A percentile compares a stretch with the other conserved stretches of the same genome.
phyloP scores from a whole-genome alignment of 2,888 invertebrate genomes.

The Campoplex capitator region DNA sequence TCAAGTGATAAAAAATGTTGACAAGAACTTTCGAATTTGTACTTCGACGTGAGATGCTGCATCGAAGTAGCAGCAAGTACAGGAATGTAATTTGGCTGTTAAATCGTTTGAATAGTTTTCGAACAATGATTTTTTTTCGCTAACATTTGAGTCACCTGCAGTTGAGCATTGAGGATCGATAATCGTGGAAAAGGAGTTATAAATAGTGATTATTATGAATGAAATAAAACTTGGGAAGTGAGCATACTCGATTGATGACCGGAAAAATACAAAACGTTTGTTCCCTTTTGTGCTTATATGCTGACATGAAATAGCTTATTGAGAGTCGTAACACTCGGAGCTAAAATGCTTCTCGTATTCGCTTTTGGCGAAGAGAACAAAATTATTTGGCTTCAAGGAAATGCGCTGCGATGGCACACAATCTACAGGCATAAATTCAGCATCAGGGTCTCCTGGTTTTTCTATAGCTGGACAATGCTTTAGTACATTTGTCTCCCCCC shows the following conservation, averaged over 20 bases:
- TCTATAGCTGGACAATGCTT: constrained; percentile 57
- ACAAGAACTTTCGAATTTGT: not conserved
- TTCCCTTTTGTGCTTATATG: not conserved
- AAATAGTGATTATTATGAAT: not conserved
- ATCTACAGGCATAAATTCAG: constrained; percentile 53
- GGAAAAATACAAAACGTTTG: constrained; percentile 18
- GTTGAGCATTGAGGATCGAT: too few species aligned
- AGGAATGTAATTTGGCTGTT: too few species aligned
- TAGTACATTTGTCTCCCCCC: constrained; percentile 62
- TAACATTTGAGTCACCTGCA: too few species aligned
- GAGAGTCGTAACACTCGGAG: not conserved
- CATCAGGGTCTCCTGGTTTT: constrained; percentile 52
- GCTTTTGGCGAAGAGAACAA: constrained; percentile 7
- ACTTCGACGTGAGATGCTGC: too few species aligned
- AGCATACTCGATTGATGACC: not conserved
- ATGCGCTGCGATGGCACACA: constrained; percentile 44
- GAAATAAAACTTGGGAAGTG: not conserved
- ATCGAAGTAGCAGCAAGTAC: too few species aligned
- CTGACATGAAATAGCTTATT: not conserved
- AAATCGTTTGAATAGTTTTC: too few species aligned
- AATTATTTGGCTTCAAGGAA: constrained; percentile 12
- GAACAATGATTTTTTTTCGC: too few species aligned
- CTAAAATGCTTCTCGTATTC: not conserved
- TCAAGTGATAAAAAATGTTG: not conserved
- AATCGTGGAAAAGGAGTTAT: too few species aligned